Evolutionary conservation across 2,113 vertebrate species (phyloP).

Genomic region (crab-eating macaque (Macaca fascicularis)): T2T-MFA8v1.1 NC_088385.1:16461501-16462000

Average conservation of each 20-base stretch:
- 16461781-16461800: neutral
- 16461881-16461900: neutral
- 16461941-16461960: neutral
- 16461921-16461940: neutral
- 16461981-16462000: neutral
- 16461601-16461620: constrained; percentile 5
- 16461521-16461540: neutral
- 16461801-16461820: neutral
- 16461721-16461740: neutral
- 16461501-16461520: neutral
- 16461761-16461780: neutral
- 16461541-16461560: neutral
- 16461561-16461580: constrained; percentile 9
- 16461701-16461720: neutral
- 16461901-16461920: neutral
- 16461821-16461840: neutral
- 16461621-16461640: constrained; percentile 41
- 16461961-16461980: neutral
- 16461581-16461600: neutral
- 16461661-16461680: neutral
- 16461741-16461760: neutral
- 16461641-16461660: neutral
- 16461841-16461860: neutral
- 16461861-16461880: neutral
- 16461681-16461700: constrained; percentile 17